Evolutionary conservation across 1,140 invertebrate genomes (phyloP).

Genomic region (Temnothorax longispinosus): DNA sequence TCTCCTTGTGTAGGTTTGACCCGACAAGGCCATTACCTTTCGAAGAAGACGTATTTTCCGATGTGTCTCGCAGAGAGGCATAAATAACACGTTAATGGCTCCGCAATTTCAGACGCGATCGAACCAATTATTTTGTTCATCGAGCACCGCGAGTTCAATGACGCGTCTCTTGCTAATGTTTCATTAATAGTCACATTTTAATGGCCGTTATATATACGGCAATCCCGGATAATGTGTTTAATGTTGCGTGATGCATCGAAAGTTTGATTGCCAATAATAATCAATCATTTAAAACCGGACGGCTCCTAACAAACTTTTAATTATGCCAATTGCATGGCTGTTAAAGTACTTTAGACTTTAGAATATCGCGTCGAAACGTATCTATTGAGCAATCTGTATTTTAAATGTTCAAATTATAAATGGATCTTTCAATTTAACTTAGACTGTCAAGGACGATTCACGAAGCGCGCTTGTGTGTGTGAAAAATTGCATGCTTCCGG

Average conservation of each 20-base stretch:
- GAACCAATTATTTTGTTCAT: slow-evolving; percentile 60
- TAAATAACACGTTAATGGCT: slow-evolving; percentile 71
- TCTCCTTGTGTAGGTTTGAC: not conserved
- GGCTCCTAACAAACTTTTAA: not conserved
- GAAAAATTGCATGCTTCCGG: slow-evolving; percentile 42
- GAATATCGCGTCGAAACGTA: not conserved
- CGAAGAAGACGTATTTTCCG: slow-evolving; percentile 62
- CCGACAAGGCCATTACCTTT: slow-evolving; percentile 51
- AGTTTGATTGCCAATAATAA: slow-evolving; percentile 32
- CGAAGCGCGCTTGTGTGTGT: not conserved
- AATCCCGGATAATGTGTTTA: slow-evolving; percentile 2
- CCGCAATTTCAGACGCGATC: slow-evolving; percentile 43
- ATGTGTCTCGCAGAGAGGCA: slow-evolving; percentile 25
- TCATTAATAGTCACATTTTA: slow-evolving; percentile 49
- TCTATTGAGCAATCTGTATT: not conserved
- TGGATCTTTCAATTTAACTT: slow-evolving; percentile 21
- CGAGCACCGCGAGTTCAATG: slow-evolving; percentile 54
- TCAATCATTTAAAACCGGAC: slow-evolving; percentile 15
- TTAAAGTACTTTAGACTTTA: not conserved
- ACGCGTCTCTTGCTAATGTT: slow-evolving; percentile 23
- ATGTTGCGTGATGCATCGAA: slow-evolving; percentile 7
- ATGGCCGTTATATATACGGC: not conserved
- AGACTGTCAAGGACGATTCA: not conserved
- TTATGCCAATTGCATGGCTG: not conserved
- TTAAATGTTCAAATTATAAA: slow-evolving; percentile 5